Base-by-base conservation (phyloP, 2,888 invertebrate genomes). In the Doris montereyensis region DNA sequence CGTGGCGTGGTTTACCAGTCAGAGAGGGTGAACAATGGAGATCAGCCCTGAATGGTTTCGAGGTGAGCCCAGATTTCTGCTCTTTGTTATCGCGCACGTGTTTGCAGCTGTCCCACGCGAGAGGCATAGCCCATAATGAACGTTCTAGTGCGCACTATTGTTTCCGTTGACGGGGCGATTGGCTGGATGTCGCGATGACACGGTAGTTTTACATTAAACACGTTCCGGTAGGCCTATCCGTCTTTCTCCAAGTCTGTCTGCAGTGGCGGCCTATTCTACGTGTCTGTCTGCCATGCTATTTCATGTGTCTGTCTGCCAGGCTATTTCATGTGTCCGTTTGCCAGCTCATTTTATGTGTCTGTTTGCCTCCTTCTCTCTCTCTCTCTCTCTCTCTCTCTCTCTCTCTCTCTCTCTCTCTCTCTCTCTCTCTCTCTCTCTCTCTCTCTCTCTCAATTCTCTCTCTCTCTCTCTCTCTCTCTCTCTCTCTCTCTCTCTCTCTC, bases 21-120 rank as follows among this genome's bases (percentile, higher is more conserved):
- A 41, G 52, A 41, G 52, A 17, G 17, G 52, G 52, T 10, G 52
- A 41, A 41, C 52, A 41, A 41, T 41, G 17, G 17, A 41, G 52
- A 41, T 10, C 52, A 5, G 52, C 17, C 52, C 8, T 41, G 52
- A 41, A 41, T 41, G 52, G 8, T 10, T 41, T 41, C 52, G 52
- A 41, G 62, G 68, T 68, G 76, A 76, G 76, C 68, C 21, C 4
- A 32, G 76, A 76, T 68, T 67, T 32, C 68, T 30, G 32, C 21
- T 68, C 68, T 76, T 76, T 67, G 67, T 68, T 52, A 21, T 24
- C 67, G 13, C 67, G 76, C 76, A 76, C 76, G 76, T 68, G 76
- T 68, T 21, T 67, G 68, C 76, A 76, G 76, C 68, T 76, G 76
- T 76, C 68, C 76, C 76, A 68, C 52, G 52, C 52, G 52, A 5